phyloP scores from a whole-genome alignment of 1,140 invertebrate species.

The Aricia agestis region DNA sequence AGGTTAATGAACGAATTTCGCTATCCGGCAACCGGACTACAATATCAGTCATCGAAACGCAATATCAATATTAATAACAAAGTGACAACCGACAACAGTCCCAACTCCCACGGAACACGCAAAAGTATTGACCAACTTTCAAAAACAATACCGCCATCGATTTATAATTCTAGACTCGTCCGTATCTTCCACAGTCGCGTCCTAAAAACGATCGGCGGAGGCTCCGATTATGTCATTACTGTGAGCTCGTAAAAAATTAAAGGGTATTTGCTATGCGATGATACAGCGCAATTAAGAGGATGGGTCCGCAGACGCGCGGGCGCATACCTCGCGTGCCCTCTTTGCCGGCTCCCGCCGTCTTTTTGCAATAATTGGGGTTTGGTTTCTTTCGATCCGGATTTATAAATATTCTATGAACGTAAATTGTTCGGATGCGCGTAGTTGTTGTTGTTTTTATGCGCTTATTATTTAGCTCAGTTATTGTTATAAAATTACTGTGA shows the following conservation, averaged over 20 bases:
- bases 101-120: not conserved
- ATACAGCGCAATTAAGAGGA: slow-evolving; percentile 57
- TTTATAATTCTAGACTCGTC: slow-evolving; percentile 1
- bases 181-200: not conserved
- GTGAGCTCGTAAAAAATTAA: slow-evolving; percentile 42
- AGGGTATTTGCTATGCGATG: slow-evolving; percentile 63
- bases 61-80: no score
- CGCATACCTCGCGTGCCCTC: slow-evolving; percentile 34
- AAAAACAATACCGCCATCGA: not conserved
- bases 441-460: no score
- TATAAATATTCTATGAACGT: slow-evolving; percentile 1
- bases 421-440: not conserved
- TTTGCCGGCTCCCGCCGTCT: slow-evolving; percentile 31
- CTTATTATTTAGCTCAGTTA: no score
- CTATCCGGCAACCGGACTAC: no score
- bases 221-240: slow-evolving; percentile 61
- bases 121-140: not conserved
- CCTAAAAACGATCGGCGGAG: slow-evolving; percentile 5
- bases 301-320: slow-evolving; percentile 28
- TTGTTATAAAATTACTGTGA: no score
- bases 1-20: no score
- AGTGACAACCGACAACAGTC: no score
- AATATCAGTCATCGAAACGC: no score
- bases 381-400: slow-evolving; percentile 14
- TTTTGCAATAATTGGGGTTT: slow-evolving; percentile 32